A percentile compares a stretch with the other conserved stretches of the same genome.
Evolutionary conservation across 1,140 invertebrate species (phyloP).

Genomic region (Ips nitidus): DNA sequence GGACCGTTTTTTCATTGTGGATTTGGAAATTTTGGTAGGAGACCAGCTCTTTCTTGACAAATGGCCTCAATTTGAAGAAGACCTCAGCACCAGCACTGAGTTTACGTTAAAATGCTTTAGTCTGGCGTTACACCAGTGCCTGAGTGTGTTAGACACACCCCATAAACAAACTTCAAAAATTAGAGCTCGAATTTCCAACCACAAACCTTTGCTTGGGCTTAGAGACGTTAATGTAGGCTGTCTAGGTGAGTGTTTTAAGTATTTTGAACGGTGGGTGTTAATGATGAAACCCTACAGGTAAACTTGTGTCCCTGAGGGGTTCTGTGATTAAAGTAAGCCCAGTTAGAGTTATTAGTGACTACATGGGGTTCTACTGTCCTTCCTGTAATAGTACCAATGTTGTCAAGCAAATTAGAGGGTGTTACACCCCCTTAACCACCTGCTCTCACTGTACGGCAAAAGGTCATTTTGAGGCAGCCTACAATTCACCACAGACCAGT

Average conservation of each 20-base stretch:
- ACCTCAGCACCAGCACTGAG: slow-evolving; percentile 67
- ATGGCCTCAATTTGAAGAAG: slow-evolving; percentile 65
- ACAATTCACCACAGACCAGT: slow-evolving; percentile 69
- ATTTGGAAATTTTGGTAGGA: slow-evolving; percentile 63
- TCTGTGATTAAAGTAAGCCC: slow-evolving; percentile 83
- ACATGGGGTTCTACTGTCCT: slow-evolving; percentile 79
- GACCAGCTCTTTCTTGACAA: slow-evolving; percentile 60
- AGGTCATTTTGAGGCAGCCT: slow-evolving; percentile 67
- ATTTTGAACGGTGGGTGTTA: slow-evolving; percentile 15
- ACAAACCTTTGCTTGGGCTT: slow-evolving; percentile 65
- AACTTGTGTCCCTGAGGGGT: slow-evolving; percentile 80
- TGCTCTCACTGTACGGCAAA: slow-evolving; percentile 63
- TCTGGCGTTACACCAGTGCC: slow-evolving; percentile 72
- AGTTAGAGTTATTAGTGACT: slow-evolving; percentile 71
- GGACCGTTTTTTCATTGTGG: slow-evolving; percentile 63
- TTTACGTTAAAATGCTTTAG: slow-evolving; percentile 67
- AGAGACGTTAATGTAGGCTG: slow-evolving; percentile 76
- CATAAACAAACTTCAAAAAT: slow-evolving; percentile 55
- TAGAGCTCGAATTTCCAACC: slow-evolving; percentile 69
- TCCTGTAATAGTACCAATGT: slow-evolving; percentile 67
- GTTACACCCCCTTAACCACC: slow-evolving; percentile 59
- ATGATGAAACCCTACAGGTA: slow-evolving; percentile 59
- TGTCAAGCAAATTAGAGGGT: slow-evolving; percentile 63
- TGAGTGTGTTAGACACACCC: slow-evolving; percentile 39
- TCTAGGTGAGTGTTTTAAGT: slow-evolving; percentile 63